phyloP scores from a whole-genome alignment of 2,113 vertebrate genomes.

The Canis aureus region DNA sequence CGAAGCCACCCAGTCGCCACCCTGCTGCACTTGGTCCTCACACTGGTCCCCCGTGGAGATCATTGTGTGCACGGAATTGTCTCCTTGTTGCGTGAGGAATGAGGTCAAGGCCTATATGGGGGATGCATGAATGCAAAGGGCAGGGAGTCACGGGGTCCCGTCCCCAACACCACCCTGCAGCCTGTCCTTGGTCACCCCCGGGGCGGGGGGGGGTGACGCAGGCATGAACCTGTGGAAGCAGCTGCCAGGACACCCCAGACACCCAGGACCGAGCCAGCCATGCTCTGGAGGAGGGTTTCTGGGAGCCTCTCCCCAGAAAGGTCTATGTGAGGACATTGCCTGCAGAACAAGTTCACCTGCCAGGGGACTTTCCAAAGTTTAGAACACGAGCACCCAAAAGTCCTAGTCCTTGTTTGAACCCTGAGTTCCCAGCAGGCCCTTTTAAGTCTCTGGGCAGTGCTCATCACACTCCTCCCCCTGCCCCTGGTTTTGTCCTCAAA shows the following conservation, averaged over 20 bases:
- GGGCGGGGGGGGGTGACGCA: no score
- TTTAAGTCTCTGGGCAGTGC: accelerated
- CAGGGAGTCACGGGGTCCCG: accelerated
- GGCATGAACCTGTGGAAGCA: not conserved
- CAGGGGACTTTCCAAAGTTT: no score
- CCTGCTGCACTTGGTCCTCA: not conserved
- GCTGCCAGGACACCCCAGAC: not conserved
- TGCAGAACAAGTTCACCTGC: not conserved
- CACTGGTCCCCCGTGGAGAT: not conserved
- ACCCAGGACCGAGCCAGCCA: not conserved
- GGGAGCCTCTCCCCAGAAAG: not conserved
- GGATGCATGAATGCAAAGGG: no score
- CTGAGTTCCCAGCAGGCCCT: not conserved
- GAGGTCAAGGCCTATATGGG: no score
- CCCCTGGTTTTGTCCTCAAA: not conserved
- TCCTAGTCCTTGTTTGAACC: not conserved
- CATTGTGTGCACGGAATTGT: accelerated
- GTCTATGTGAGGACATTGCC: not conserved
- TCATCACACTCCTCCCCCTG: not conserved
- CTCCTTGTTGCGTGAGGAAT: not conserved
- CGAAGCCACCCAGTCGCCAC: not conserved
- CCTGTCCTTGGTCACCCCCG: not conserved
- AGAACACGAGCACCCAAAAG: not conserved
- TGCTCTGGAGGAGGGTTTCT: no score
- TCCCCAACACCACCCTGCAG: not conserved